Base-by-base conservation (phyloP, 2,113 vertebrate genomes). In the Albula glossodonta region DNA sequence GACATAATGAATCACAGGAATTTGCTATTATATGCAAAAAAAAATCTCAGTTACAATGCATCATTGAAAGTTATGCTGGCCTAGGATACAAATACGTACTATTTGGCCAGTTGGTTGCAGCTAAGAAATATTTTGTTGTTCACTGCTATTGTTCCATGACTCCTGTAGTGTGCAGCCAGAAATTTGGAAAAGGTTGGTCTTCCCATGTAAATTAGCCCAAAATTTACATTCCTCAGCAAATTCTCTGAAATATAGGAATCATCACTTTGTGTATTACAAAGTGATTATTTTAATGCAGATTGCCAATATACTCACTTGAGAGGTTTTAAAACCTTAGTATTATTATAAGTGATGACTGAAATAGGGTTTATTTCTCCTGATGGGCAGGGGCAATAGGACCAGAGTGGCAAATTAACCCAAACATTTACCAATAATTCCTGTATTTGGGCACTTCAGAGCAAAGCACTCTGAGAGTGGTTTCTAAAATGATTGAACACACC, bases 351-450 rank as follows among this genome's bases (percentile, higher is more conserved):
- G 48, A 70, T 56, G 22, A 6, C 48, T 53, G 49, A 86, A 80
- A 53, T 31, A 60, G 48, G 49, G 17, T 63, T 41, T 19, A 13
- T 51, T 53, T 51, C 50, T 53, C 4, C 80, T 53, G 17, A 22
- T 8, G 10, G 52, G 50, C 19, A 22, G 15, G 5, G 2, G 17
- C 12, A 66, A 51, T 17, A 22, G 15, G 63, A 81, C 9, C 19
- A 78, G 19, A 10, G 13, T 52, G 52, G 50, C 50, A 49, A 78
- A 84, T 84, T 78, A 84, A 57, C 83, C 83, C 49, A 49, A 51
- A n/a, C 19, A 19, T 79, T 78, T 51, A 10, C 48, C n/a, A 9
- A 48, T 48, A 48, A 13, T 51, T 48, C 60, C 51, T 41, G 19
- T 51, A 48, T 19, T 22, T n/a, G 50, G 57, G 19, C 70, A 9